These are phyloP conservation scores for Oikopleura dioica DNA, from an alignment of 23 tunicate species.

Conservation along the genomic window DNA sequence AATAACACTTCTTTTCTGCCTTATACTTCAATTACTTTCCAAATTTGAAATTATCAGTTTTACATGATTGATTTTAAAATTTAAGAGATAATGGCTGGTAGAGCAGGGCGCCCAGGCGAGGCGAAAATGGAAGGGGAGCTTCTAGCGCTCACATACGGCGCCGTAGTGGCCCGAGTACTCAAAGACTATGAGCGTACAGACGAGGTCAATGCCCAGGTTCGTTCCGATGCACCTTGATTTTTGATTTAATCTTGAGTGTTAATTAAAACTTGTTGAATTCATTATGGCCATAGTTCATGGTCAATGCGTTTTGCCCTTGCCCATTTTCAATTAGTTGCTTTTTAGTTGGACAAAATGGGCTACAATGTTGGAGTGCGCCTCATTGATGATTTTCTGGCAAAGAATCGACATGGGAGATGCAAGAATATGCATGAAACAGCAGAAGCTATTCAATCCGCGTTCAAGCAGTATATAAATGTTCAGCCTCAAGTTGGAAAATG, in stretches of 20 bases:
- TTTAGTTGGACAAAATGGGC: slow-evolving; percentile 54
- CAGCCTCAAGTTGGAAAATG: slow-evolving; percentile 45
- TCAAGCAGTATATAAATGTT: slow-evolving; percentile 57
- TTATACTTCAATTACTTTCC: no score
- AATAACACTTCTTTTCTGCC: no score
- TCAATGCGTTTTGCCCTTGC: no score
- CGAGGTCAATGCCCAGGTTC: slow-evolving; percentile 42
- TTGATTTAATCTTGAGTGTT: no score
- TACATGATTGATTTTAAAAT: no score
- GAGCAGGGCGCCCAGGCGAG: no score
- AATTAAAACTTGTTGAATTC: no score
- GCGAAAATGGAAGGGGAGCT: slow-evolving; percentile 49
- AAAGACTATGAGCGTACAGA: slow-evolving; percentile 52
- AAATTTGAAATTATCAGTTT: no score
- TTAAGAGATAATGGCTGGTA: no score
- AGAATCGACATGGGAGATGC: slow-evolving; percentile 27
- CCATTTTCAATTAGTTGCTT: no score
- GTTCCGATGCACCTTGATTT: no score
- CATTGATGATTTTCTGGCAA: slow-evolving; percentile 22
- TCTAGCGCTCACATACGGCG: slow-evolving; percentile 63
- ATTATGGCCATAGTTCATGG: no score
- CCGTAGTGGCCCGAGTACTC: slow-evolving; percentile 41
- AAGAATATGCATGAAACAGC: slow-evolving; percentile 61
- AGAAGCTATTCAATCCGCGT: slow-evolving; percentile 39
- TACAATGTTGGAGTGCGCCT: slow-evolving; percentile 69